These are phyloP conservation scores for Pegoplata infirma DNA, from an alignment of 2,888 invertebrate genomes.

Conservation along the genomic window DNA sequence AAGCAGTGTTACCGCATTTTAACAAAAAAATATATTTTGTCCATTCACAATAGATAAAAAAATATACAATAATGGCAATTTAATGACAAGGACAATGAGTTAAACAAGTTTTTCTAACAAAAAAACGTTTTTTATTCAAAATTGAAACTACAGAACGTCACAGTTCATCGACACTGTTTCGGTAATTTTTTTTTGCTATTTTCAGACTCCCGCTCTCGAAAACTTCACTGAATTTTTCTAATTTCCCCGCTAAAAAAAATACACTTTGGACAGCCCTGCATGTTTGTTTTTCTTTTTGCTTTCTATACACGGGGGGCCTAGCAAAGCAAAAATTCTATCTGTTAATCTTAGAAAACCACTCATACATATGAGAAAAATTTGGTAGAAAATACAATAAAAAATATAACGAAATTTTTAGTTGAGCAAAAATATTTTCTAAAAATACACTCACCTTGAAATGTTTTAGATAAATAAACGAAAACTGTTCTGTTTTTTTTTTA, in stretches of 20 bases:
- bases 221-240: background rate
- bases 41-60: too few species aligned
- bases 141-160: too few species aligned
- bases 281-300: background rate
- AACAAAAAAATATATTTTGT: too few species aligned
- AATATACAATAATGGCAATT: too few species aligned
- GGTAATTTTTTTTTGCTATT: too few species aligned
- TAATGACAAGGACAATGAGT: too few species aligned
- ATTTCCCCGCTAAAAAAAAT: background rate
- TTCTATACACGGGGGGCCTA: slow-evolving; percentile 9
- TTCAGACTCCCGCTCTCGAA: too few species aligned
- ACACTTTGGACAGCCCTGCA: background rate
- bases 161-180: too few species aligned
- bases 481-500: slow-evolving; percentile 49
- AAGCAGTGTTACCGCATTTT: too few species aligned
- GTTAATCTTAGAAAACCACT: slow-evolving; percentile 14
- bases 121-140: too few species aligned
- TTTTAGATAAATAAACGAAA: slow-evolving; percentile 63
- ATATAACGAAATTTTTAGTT: slow-evolving; percentile 30
- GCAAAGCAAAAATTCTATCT: background rate
- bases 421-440: slow-evolving; percentile 71
- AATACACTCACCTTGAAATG: slow-evolving; percentile 79
- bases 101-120: too few species aligned
- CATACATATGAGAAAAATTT: slow-evolving; percentile 16
- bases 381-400: slow-evolving; percentile 32